A percentile compares a stretch with the other conserved stretches of the same genome.
Evolutionary conservation across 2,113 vertebrate species (phyloP).

Genomic region (Pantherophis guttatus): DNA sequence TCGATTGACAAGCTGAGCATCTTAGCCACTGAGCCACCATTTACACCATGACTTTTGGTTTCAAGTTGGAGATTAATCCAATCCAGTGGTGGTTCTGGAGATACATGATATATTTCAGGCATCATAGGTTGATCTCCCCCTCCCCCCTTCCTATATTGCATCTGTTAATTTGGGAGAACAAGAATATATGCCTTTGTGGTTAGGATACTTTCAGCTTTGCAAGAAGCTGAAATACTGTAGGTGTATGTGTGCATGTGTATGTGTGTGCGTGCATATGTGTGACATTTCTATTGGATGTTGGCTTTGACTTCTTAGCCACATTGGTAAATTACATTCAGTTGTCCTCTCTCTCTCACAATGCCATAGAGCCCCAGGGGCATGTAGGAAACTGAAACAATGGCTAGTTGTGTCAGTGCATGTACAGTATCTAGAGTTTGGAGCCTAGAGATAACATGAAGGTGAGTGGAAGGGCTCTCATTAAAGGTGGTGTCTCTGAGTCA

Average conservation of each 20-base stretch:
- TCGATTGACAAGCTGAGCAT: too few relatives aligned
- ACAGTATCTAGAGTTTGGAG: neutral
- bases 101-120: neutral
- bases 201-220: neutral
- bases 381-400: neutral
- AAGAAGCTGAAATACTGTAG: neutral
- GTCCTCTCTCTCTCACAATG: neutral
- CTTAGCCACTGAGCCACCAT: too few relatives aligned
- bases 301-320: neutral
- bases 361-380: neutral
- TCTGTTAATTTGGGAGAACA: neutral
- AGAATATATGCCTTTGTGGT: neutral
- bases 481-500: neutral
- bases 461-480: neutral
- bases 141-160: neutral
- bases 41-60: neutral
- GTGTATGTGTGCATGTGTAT: neutral
- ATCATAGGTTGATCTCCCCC: neutral
- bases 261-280: neutral
- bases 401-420: neutral
- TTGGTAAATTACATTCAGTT: neutral
- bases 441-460: neutral
- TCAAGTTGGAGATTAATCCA: neutral
- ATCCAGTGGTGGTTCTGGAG: neutral
- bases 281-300: neutral